These are phyloP conservation scores for Syngnathus floridae DNA, from an alignment of 2,113 vertebrate species.

Conservation along the genomic window DNA sequence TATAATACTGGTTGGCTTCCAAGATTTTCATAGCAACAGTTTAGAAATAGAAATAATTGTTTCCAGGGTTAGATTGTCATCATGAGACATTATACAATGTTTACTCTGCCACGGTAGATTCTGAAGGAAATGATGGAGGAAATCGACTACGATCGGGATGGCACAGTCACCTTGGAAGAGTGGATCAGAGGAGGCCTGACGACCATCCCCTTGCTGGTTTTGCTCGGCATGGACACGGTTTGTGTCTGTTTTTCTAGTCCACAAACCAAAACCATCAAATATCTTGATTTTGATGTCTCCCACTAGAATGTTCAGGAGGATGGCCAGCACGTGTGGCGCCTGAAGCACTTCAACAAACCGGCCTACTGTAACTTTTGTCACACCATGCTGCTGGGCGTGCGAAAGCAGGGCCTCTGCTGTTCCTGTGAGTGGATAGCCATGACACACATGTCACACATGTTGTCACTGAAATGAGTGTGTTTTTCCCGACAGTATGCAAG, in stretches of 20 bases:
- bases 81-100: neutral
- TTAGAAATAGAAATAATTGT: neutral
- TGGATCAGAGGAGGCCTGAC: conserved; percentile 94
- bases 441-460: neutral
- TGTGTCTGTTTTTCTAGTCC: neutral
- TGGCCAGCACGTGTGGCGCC: conserved; percentile 85
- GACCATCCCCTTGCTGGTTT: conserved; percentile 87
- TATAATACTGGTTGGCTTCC: neutral
- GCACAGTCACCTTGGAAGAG: conserved; percentile 87
- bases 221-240: conserved; percentile 86
- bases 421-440: conserved; percentile 73
- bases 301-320: conserved; percentile 82
- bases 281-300: conserved; percentile 2
- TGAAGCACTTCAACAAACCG: conserved; percentile 96
- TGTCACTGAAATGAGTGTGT: neutral
- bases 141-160: conserved; percentile 84
- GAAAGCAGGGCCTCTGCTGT: conserved; percentile 94
- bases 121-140: conserved; percentile 93
- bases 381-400: conserved; percentile 84
- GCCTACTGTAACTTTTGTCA: conserved; percentile 95
- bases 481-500: conserved; percentile 80
- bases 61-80: no score
- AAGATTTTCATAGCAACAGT: neutral
- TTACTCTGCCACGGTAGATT: conserved; percentile 64
- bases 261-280: neutral